Percentiles rank a stretch among this genome's conserved stretches.
Evolutionary conservation across 2,797 vertebrate species (phyloP).

Genomic region (Ctenosaura bakeri): DNA sequence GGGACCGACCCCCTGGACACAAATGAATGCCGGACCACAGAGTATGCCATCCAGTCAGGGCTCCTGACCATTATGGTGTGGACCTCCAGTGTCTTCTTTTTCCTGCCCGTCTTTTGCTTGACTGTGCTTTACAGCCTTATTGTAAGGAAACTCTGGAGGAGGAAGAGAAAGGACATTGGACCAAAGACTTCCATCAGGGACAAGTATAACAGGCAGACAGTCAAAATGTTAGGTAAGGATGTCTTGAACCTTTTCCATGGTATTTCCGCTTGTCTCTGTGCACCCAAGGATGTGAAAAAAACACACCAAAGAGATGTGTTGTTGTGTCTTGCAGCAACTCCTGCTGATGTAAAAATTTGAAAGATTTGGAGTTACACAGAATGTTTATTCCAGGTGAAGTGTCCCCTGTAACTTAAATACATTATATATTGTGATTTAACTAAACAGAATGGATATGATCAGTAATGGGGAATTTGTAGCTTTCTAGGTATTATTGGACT

Average conservation of each 20-base stretch:
- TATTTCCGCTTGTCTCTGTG: constrained; percentile 20
- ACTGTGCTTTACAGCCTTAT: constrained; percentile 97
- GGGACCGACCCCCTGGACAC: constrained; percentile 86
- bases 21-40: constrained; percentile 94
- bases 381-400: background rate
- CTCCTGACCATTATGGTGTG: constrained; percentile 97
- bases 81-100: constrained; percentile 96
- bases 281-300: background rate
- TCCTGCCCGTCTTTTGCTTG: constrained; percentile 96
- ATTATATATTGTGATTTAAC: background rate
- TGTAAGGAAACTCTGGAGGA: constrained; percentile 93
- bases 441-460: background rate
- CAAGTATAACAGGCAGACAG: constrained; percentile 94
- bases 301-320: background rate
- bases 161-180: constrained; percentile 85
- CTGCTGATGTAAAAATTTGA: background rate
- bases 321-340: background rate
- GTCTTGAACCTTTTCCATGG: constrained; percentile 19
- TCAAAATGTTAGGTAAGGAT: constrained; percentile 95
- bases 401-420: background rate
- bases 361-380: too few relatives aligned
- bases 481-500: background rate
- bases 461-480: background rate
- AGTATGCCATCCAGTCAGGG: constrained; percentile 93
- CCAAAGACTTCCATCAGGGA: constrained; percentile 88